These are phyloP conservation scores for Cephalopachus bancanus DNA, from an alignment of 2,797 vertebrate species.

Conservation along the genomic window DNA sequence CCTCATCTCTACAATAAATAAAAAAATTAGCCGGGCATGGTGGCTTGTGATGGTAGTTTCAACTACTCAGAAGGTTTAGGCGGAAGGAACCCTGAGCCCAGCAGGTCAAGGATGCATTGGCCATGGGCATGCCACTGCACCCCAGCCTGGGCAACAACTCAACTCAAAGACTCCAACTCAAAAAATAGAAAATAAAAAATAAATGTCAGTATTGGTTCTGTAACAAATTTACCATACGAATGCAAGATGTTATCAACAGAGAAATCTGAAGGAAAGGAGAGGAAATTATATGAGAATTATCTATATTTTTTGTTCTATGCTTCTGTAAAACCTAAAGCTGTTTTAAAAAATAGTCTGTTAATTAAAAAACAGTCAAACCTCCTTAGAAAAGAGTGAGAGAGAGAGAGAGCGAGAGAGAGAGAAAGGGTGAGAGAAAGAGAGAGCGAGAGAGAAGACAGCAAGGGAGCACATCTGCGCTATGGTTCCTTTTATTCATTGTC, in stretches of 20 bases:
- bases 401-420: background rate
- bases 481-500: background rate
- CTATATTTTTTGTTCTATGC: background rate
- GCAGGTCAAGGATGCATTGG: no score
- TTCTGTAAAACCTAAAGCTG: background rate
- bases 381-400: background rate
- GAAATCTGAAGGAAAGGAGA: background rate
- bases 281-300: background rate
- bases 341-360: background rate
- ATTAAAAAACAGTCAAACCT: background rate
- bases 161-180: no score
- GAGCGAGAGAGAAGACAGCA: background rate
- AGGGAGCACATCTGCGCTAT: no score
- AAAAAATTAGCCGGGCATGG: no score
- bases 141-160: no score
- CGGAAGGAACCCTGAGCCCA: no score
- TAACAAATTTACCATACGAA: background rate
- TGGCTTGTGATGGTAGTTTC: no score
- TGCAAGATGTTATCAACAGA: no score
- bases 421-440: background rate
- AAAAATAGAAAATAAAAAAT: no score
- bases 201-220: background rate
- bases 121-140: no score
- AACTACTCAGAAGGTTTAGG: no score
- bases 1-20: no score